A percentile compares a stretch with the other conserved stretches of the same genome.
Evolutionary conservation across 2,888 invertebrate species (phyloP).

Genomic region (Andrena bicolor): DNA sequence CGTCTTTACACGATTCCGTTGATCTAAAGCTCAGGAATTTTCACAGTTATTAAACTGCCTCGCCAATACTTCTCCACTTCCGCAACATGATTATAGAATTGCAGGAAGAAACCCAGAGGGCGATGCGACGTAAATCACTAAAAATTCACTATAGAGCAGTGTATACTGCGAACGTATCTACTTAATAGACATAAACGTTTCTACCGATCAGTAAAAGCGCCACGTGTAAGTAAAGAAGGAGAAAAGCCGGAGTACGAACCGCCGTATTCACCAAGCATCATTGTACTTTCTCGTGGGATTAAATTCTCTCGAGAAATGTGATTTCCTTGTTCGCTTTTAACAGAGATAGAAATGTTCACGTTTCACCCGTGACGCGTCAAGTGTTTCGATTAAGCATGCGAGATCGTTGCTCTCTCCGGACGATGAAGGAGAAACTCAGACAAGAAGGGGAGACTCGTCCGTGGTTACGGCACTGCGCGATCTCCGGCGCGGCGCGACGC

Average conservation of each 20-base stretch:
- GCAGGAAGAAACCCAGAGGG: not conserved
- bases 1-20: conserved; percentile 14
- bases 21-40: conserved; percentile 8
- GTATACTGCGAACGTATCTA: no score
- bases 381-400: conserved; percentile 1
- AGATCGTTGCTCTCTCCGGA: conserved; percentile 20
- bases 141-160: no score
- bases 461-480: conserved; percentile 73
- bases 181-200: no score
- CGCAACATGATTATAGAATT: not conserved
- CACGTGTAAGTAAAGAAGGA: no score
- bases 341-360: conserved; percentile 14
- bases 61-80: not conserved
- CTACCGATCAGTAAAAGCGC: no score
- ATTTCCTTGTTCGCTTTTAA: not conserved
- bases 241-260: no score
- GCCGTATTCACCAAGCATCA: no score
- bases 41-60: not conserved
- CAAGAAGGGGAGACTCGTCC: not conserved
- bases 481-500: conserved; percentile 64
- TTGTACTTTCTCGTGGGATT: not conserved
- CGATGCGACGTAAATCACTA: no score
- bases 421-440: not conserved
- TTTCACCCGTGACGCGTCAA: conserved; percentile 9
- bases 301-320: not conserved